These are phyloP conservation scores for Rynchops niger DNA, from an alignment of 2,113 vertebrate species.

Conservation along the genomic window DNA sequence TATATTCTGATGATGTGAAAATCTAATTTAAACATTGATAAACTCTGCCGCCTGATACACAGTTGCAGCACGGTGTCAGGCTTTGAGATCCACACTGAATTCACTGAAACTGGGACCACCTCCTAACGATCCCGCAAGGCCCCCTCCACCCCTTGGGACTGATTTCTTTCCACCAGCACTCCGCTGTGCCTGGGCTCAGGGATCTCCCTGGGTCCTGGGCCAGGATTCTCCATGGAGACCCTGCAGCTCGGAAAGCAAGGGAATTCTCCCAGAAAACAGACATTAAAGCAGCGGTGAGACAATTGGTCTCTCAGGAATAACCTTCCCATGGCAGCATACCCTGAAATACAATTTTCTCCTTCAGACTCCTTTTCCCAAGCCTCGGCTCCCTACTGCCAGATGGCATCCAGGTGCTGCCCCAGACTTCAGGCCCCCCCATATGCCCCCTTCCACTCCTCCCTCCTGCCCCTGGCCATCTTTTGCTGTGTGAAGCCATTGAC, in stretches of 20 bases:
- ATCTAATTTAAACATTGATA: background rate
- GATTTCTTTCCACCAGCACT: background rate
- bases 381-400: background rate
- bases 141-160: fast-evolving
- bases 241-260: background rate
- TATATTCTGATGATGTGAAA: background rate
- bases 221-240: background rate
- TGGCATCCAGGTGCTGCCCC: background rate
- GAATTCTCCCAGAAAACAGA: background rate
- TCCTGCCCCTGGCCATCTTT: background rate
- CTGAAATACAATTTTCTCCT: background rate
- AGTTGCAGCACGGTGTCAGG: background rate
- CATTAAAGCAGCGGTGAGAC: background rate
- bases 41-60: background rate
- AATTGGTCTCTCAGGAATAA: background rate
- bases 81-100: background rate
- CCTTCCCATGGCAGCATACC: background rate
- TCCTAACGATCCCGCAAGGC: background rate
- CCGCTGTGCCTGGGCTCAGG: background rate
- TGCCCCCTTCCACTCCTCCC: fast-evolving
- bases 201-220: background rate
- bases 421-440: background rate
- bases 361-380: background rate
- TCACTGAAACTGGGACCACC: background rate
- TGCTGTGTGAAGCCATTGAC: background rate